These are phyloP conservation scores for Heliconius himera DNA, from an alignment of 1,140 invertebrate species.

Conservation along the genomic window DNA sequence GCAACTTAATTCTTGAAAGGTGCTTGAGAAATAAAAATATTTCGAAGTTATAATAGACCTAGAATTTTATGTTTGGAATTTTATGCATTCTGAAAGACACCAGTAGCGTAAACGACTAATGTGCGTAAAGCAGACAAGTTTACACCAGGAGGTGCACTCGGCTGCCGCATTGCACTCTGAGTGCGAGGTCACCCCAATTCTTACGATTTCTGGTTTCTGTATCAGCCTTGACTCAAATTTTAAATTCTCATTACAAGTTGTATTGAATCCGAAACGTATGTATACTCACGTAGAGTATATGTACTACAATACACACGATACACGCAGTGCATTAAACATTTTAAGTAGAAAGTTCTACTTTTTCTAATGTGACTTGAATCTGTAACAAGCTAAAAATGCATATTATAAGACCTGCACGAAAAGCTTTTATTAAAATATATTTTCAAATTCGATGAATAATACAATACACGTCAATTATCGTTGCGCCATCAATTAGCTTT, in stretches of 20 bases:
- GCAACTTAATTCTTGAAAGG: conserved; percentile 28
- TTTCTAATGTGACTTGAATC: conserved; percentile 64
- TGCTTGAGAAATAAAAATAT: conserved; percentile 23
- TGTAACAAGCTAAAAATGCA: conserved; percentile 43
- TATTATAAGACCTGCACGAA: conserved; percentile 37
- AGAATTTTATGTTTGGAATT: not conserved
- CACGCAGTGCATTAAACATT: conserved; percentile 39
- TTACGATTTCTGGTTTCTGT: conserved; percentile 64
- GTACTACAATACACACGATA: not conserved
- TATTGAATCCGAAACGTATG: conserved; percentile 16
- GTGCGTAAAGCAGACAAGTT: conserved; percentile 34
- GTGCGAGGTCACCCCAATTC: conserved; percentile 64
- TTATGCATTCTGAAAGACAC: not conserved
- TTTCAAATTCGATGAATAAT: conserved; percentile 26
- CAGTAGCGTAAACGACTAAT: not conserved
- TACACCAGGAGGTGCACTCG: conserved; percentile 22
- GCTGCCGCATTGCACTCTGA: conserved; percentile 55
- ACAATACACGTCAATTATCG: not conserved
- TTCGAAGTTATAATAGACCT: not conserved
- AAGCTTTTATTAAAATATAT: conserved; percentile 26
- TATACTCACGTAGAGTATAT: not conserved
- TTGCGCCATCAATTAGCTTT: not conserved
- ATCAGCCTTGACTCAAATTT: conserved; percentile 54
- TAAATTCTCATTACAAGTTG: conserved; percentile 64
- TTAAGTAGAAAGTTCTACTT: conserved; percentile 66